Evolutionary conservation across 2,797 vertebrate species (phyloP), one percentile per base, ranked within the genome.

Genomic region (Anas flavirostris): DNA sequence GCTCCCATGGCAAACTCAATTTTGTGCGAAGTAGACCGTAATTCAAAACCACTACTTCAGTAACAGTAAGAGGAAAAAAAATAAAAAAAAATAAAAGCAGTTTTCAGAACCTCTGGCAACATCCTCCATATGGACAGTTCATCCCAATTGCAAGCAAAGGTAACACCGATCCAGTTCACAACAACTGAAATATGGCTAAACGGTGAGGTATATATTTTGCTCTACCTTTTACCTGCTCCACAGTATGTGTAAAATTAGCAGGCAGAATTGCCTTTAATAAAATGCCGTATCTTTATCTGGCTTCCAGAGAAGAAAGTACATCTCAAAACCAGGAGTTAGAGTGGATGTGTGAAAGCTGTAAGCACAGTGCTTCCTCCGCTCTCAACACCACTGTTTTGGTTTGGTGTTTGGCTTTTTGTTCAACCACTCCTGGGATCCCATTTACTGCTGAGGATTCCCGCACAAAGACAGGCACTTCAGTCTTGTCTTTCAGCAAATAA

Each of bases 401-500:
- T 43, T 64, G 26, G 19, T 62, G 5, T 53, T 53, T 29, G 28
- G 9, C 28, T 4, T 1, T 16, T 50, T 16, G 50, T 50, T 50
- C 8, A 26, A 26, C 29, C 22, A n/a, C 44, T 39, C 4, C 9
- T 15, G n/a, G 31, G 58, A 86, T 73, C 37, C 25, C 37, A 31
- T 76, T 86, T 90, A 89, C 8, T 4, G 2, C 48, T 39, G 13
- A 41, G 8, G 85, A 52, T 43, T 70, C 23, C 53, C 13, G n/a
- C 37, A 58, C 1, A 14, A 72, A 68, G 17, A 37, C 37, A 17
- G 9, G 28, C 22, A 58, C 69, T 88, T 70, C 10, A 22, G 19
- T 70, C 39, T 77, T 52, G 19, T 48, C 68, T 87, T 92, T 89
- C 87, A 81, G 81, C 23, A 90, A 78, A 87, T 60, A 72, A 85